Evolutionary conservation across 2,113 vertebrate species (phyloP), one percentile per base, ranked within the genome.

Genomic region (Litocranius walleri): DNA sequence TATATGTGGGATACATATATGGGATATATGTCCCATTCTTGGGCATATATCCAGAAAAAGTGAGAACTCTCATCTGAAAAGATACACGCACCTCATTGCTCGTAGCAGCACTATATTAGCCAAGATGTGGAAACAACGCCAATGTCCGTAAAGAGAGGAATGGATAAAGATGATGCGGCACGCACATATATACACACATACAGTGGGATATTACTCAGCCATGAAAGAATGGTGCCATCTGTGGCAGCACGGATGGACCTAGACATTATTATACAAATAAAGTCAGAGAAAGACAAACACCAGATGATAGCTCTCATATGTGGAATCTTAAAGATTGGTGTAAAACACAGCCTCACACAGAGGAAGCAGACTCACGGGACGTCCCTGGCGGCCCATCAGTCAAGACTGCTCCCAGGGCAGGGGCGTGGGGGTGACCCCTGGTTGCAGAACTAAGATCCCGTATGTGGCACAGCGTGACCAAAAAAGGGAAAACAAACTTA

Each of bases 71-170:
- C 14, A 36, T 56, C n/a, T 14, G 19, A 36, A 36, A 13, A 83
- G 33, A 36, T 1, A 5, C 19, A 25, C 12, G 21, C 52, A 36
- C 19, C 2, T 7, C 33, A 10, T 6, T 36, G 50, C n/a, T 83
- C 19, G 3, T 5, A 8, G 50, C 81, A 36, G 33, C 52, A 25
- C 50, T 83, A 0, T 3, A 23, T 14, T 25, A 56, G 81, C 50
- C 12, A 36, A 36, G 50, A 83, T 21, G 1, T 25, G 81, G 30
- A 56, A 14, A 23, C 33, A 15, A 7, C 6, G 1, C 25, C 13
- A 36, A 0, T 36, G 52, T 40, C 52, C 7, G 0, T 56, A 4
- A 0, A 8, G 48, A n/a, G 30, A n/a, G 10, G 19, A 54, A 4
- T 2, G 19, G 50, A 8, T 54, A 8, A 54, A 25, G 80, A 7